These are phyloP conservation scores for Aphelenchoides bicaudatus DNA, from an alignment of 2,888 invertebrate species.

Conservation along the genomic window DNA sequence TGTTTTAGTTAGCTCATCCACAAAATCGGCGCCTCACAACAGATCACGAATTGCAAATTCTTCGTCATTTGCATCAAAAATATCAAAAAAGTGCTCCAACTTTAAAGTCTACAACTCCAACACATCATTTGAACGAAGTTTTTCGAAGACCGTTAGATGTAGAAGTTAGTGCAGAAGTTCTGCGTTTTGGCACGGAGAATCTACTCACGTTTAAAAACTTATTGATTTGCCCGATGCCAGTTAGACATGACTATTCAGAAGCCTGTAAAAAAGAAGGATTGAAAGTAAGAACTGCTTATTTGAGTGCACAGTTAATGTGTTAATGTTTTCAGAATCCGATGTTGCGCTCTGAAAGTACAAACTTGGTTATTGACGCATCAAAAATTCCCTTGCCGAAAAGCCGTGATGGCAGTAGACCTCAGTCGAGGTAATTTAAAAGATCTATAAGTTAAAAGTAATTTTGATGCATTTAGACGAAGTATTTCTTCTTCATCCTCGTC, in stretches of 20 bases:
- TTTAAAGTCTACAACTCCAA: neutral
- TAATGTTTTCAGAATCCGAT: conserved; percentile 11
- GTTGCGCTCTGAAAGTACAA: conserved; percentile 18
- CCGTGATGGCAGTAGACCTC: neutral
- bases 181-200: conserved; percentile 55
- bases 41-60: conserved; percentile 6
- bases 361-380: conserved; percentile 33
- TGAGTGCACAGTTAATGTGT: neutral
- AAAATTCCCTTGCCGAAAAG: conserved; percentile 30
- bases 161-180: conserved; percentile 44
- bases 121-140: neutral
- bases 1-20: conserved; percentile 12
- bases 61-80: conserved; percentile 8
- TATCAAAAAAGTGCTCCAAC: neutral
- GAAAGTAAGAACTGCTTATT: neutral
- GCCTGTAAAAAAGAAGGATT: conserved; percentile 14
- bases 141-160: conserved; percentile 10
- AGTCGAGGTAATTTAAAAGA: too few relatives aligned
- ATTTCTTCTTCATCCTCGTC: conserved; percentile 38
- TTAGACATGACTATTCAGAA: conserved; percentile 12
- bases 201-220: conserved; percentile 45
- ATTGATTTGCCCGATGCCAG: conserved; percentile 29
- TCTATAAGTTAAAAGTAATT: too few relatives aligned
- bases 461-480: conserved; percentile 23
- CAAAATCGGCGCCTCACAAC: neutral